phyloP scores from a whole-genome alignment of 1,140 invertebrate genomes.

The Potamilus streckersoni region DNA sequence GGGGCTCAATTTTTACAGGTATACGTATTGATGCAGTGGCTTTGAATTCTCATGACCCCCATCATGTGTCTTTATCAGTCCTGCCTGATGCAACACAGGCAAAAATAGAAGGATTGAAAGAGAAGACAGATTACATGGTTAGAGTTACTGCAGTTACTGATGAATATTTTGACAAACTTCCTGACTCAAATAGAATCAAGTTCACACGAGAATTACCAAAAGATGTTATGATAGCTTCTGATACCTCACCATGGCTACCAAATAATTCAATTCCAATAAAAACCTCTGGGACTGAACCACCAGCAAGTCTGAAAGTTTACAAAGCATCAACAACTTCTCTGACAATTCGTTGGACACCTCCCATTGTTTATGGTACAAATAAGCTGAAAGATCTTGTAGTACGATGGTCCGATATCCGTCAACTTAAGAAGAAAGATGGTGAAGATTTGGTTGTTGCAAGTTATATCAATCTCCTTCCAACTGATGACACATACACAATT shows the following conservation, averaged over 20 bases:
- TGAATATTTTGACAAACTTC: slow-evolving; percentile 67
- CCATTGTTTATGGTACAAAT: slow-evolving; percentile 65
- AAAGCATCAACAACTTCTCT: slow-evolving; percentile 56
- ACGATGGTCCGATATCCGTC: slow-evolving; percentile 61
- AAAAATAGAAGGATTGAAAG: slow-evolving; percentile 58
- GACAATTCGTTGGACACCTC: slow-evolving; percentile 60
- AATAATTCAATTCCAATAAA: slow-evolving; percentile 57
- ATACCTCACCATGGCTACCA: slow-evolving; percentile 65
- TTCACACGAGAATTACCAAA: slow-evolving; percentile 51
- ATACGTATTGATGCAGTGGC: slow-evolving; percentile 65
- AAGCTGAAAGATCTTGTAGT: slow-evolving; percentile 60
- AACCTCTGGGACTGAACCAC: slow-evolving; percentile 65
- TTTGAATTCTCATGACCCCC: slow-evolving; percentile 48
- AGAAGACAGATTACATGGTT: slow-evolving; percentile 65
- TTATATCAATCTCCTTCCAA: slow-evolving; percentile 57
- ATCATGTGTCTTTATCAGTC: slow-evolving; percentile 53
- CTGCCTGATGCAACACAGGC: slow-evolving; percentile 58
- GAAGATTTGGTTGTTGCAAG: slow-evolving; percentile 56
- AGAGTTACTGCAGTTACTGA: slow-evolving; percentile 66
- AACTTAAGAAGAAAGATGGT: slow-evolving; percentile 35
- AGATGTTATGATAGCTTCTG: slow-evolving; percentile 45
- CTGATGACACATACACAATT: slow-evolving; percentile 55
- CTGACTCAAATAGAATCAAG: slow-evolving; percentile 57
- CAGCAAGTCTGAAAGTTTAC: slow-evolving; percentile 57
- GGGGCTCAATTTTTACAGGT: slow-evolving; percentile 36